Evolutionary conservation across 2,113 vertebrate genomes (phyloP).

Genomic region (Thomomys bottae): DNA sequence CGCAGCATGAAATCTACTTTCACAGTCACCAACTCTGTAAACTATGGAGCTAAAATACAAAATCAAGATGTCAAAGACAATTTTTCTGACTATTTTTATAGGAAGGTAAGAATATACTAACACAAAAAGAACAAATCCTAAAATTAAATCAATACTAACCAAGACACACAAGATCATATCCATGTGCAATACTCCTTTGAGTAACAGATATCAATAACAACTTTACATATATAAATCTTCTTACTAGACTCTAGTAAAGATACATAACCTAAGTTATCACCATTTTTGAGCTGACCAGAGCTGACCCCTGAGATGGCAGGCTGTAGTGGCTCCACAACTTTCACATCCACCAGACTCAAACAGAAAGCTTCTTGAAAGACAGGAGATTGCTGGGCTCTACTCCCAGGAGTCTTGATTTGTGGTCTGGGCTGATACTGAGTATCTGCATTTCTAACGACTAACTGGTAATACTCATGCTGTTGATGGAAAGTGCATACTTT

Average conservation of each 20-base stretch:
- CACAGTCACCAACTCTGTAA: neutral
- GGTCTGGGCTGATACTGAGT: neutral
- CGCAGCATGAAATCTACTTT: neutral
- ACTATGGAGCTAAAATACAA: neutral
- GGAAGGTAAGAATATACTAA: neutral
- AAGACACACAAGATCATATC: neutral
- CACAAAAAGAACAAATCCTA: neutral
- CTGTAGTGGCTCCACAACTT: neutral
- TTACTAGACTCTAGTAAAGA: neutral
- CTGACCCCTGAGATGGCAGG: neutral
- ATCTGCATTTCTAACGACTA: neutral
- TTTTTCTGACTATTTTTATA: neutral
- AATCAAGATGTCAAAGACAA: conserved; percentile 22
- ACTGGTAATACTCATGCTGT: neutral
- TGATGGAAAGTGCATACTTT: neutral
- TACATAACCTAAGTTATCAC: neutral
- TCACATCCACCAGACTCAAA: neutral
- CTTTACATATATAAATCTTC: neutral
- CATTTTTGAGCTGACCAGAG: neutral
- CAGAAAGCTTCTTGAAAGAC: neutral
- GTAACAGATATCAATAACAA: neutral
- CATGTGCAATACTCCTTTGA: neutral
- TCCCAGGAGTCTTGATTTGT: neutral
- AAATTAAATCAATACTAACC: neutral
- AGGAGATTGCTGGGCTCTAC: too few species aligned